Evolutionary conservation across 2,797 vertebrate genomes (phyloP).

Genomic region (Poliocrania exsul): DNA sequence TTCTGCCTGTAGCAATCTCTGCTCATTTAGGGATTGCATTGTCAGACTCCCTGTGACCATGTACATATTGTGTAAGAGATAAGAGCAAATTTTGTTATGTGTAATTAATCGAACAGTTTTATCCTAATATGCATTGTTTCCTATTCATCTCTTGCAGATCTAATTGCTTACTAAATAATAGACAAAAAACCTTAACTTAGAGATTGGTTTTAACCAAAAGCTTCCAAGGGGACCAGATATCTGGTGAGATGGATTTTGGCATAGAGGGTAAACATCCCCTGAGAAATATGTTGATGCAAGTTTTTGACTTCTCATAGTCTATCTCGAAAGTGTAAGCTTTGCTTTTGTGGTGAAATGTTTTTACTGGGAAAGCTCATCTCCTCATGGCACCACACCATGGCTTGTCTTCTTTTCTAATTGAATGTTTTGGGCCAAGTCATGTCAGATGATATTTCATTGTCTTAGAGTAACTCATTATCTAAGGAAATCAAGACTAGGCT

Average conservation of each 20-base stretch:
- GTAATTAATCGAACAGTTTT: background rate
- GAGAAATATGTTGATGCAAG: background rate
- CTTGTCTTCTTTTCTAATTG: background rate
- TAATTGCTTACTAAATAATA: background rate
- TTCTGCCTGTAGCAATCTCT: background rate
- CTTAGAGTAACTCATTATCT: background rate
- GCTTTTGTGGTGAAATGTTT: background rate
- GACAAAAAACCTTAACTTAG: background rate
- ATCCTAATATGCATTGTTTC: background rate
- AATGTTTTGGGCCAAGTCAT: background rate
- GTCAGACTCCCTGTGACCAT: background rate
- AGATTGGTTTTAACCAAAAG: background rate
- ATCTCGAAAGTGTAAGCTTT: background rate
- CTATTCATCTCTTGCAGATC: background rate
- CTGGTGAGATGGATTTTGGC: background rate
- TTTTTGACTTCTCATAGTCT: background rate
- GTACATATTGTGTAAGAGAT: background rate
- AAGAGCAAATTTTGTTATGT: background rate
- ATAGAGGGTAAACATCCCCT: background rate
- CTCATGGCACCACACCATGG: background rate
- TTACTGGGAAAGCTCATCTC: background rate
- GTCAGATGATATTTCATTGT: background rate
- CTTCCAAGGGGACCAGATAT: background rate
- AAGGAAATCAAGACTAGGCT: background rate
- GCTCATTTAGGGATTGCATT: background rate